These are phyloP conservation scores for Macheiramphus alcinus DNA, from an alignment of 2,113 vertebrate genomes.

Conservation along the genomic window DNA sequence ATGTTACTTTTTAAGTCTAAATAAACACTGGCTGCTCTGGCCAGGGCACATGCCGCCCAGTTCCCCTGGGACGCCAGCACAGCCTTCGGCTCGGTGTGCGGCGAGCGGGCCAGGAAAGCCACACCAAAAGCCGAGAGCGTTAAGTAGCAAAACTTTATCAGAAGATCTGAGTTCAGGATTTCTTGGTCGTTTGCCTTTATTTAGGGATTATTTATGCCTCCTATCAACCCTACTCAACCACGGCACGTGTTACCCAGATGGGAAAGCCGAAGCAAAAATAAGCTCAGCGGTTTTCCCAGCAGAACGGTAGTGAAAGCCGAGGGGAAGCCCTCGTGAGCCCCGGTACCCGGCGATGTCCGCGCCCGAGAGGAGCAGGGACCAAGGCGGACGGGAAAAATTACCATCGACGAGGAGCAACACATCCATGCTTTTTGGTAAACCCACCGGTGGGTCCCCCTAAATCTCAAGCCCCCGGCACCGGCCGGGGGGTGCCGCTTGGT, in stretches of 20 bases:
- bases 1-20: neutral
- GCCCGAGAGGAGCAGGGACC: too few species aligned
- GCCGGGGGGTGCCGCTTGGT: neutral
- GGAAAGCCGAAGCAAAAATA: neutral
- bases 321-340: neutral
- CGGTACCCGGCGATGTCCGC: accelerated
- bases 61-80: neutral
- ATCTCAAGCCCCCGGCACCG: too few species aligned
- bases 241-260: slow-evolving; percentile 11
- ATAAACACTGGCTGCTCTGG: neutral
- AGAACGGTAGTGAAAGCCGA: neutral
- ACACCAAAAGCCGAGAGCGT: neutral
- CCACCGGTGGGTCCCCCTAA: accelerated
- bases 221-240: neutral
- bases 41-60: neutral
- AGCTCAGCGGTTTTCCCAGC: neutral
- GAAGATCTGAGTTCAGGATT: slow-evolving; percentile 21
- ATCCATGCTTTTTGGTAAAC: neutral
- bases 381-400: neutral
- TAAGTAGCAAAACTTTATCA: neutral
- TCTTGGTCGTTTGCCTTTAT: slow-evolving; percentile 37
- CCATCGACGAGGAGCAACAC: accelerated
- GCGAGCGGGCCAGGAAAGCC: neutral
- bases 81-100: accelerated
- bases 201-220: slow-evolving; percentile 22